Base-by-base conservation (phyloP, 2,113 vertebrate species). In the Nerophis ophidion region DNA sequence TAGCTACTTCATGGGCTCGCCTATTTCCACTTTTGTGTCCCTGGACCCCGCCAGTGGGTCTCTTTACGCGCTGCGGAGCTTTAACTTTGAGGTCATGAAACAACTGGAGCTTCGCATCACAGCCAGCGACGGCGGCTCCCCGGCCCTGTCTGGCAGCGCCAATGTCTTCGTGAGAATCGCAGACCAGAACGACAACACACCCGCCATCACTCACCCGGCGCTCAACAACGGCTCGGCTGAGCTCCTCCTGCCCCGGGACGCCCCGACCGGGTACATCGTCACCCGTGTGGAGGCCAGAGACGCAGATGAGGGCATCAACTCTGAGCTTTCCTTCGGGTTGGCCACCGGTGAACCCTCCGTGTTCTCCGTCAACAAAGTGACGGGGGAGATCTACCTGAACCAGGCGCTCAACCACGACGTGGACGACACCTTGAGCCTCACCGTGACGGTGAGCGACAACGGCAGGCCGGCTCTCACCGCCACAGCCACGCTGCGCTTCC, bases 111-210 rank as follows among this genome's bases (percentile, higher is more conserved):
- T 99, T 40, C 88, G 91, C 17, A 80, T 99, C 64, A 91, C 92
- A 48, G 97, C 95, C 8, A 94, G 87, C 3, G 97, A 99, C 9
- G 89, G 92, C 0, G 97, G 95, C 1, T 88, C 92, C 4, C 96
- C 95, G 0, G 91, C 90, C 44, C 93, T 99, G 13, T 90, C 92
- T 72, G 91, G 93, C 71, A 94, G 87, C 65, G 85, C 96, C 0
- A 83, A 85, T 7, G 89, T 99, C 70, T 91, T 91, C 36, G 90
- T 99, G 45, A 84, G 89, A 50, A 88, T 98, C 33, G 87, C 93
- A 60, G 97, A 99, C 82, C 94, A 96, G 85, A 99, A 99, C 0
- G 97, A 99, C 50, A 98, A 99, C 60, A 82, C 93, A 1, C 97
- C 96, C 0, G 49, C 90, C 36, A 91, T 99, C 66, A 88, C 89